These are phyloP conservation scores for Nannospalax galili DNA, from an alignment of 2,113 vertebrate genomes.

Conservation along the genomic window DNA sequence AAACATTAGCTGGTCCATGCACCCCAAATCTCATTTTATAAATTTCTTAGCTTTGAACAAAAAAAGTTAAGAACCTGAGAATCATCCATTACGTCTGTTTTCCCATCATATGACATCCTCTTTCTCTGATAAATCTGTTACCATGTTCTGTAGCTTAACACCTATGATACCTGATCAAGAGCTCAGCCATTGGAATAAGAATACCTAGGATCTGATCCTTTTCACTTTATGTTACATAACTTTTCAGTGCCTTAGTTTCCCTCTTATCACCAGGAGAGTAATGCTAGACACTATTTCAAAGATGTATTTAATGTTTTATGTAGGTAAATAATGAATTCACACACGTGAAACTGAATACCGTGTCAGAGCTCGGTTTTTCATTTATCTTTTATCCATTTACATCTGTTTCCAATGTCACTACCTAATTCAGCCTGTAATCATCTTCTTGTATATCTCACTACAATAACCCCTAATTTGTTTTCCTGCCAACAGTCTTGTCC, in stretches of 20 bases:
- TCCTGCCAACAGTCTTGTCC: slow-evolving; percentile 19
- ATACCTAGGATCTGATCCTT: background rate
- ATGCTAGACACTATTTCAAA: background rate
- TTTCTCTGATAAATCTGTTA: background rate
- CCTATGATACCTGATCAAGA: background rate
- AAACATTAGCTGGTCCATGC: background rate
- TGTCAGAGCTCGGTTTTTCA: background rate
- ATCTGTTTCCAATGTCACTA: background rate
- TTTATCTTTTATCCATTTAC: background rate
- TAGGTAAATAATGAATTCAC: background rate
- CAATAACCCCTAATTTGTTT: slow-evolving; percentile 35
- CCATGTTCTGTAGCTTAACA: background rate
- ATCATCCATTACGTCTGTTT: background rate
- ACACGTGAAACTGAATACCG: background rate
- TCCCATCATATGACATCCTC: background rate
- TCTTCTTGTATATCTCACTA: background rate
- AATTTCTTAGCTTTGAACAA: background rate
- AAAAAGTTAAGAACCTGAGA: background rate
- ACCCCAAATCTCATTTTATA: background rate
- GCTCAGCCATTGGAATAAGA: background rate
- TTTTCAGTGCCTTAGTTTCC: background rate
- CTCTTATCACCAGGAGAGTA: background rate
- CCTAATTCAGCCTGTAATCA: background rate
- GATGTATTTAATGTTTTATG: background rate
- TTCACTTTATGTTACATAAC: background rate